Conservation (phyloP, 2,888 invertebrate genomes). For the Lasioglossum vierecki region DNA sequence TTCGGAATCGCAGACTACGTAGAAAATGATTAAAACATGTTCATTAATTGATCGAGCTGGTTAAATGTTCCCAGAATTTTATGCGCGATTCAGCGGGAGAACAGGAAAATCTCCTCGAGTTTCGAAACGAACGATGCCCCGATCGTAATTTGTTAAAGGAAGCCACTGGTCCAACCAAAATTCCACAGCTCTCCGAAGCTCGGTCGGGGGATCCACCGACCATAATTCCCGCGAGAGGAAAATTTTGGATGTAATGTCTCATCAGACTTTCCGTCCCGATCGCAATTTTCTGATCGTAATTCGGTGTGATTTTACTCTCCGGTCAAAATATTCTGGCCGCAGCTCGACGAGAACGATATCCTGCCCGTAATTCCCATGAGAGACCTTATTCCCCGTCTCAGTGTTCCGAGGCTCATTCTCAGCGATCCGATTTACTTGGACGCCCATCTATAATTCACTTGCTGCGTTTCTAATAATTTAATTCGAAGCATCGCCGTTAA, state of each 20-base stretch:
- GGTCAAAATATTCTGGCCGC: constrained; percentile 6
- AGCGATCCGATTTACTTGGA: neutral
- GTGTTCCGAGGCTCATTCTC: neutral
- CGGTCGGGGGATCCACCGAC: neutral
- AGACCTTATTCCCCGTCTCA: neutral
- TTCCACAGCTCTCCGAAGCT: neutral
- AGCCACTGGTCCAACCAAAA: neutral
- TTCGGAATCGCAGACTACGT: no score
- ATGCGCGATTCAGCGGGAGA: neutral
- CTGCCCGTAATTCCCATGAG: neutral
- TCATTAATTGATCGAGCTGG: neutral
- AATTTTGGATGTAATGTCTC: constrained; percentile 2
- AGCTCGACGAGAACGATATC: neutral
- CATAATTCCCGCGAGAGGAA: neutral
- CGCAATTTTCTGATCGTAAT: constrained; percentile 8
- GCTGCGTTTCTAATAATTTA: neutral
- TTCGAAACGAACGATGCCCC: neutral
- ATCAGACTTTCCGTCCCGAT: neutral
- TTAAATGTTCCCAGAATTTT: neutral
- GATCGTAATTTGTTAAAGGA: neutral
- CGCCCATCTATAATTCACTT: neutral
- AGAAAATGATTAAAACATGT: neutral
- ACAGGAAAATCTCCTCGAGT: neutral
- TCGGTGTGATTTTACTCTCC: neutral
- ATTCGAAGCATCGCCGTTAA: no score